Evolutionary conservation across 53 echinoderm and acorn worm genomes (phyloP).

Genomic region (Patiria pectinifera): DNA sequence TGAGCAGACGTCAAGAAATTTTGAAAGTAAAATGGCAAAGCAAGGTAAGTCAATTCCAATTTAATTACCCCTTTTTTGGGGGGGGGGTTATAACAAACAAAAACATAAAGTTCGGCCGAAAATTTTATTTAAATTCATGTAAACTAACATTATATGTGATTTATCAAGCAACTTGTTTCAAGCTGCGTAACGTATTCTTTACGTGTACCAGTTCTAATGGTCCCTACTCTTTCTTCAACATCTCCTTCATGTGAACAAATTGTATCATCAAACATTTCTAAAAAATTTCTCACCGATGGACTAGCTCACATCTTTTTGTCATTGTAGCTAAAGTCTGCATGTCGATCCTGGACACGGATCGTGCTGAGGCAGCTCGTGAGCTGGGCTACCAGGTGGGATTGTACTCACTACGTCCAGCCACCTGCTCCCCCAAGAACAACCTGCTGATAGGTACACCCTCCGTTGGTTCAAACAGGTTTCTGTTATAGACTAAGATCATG

Average conservation of each 20-base stretch:
- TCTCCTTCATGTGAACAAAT: too few relatives aligned
- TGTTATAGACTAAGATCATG: not conserved
- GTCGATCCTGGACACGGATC: constrained; percentile 84
- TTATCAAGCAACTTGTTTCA: too few relatives aligned
- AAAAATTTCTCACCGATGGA: not conserved
- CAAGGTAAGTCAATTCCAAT: constrained; percentile 61
- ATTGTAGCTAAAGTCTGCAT: constrained; percentile 84
- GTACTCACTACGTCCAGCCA: constrained; percentile 77
- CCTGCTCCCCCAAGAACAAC: constrained; percentile 96
- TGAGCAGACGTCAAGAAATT: constrained; percentile 90
- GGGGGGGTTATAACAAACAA: too few relatives aligned
- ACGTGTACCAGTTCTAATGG: too few relatives aligned
- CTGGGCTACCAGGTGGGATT: constrained; percentile 76
- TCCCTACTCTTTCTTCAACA: too few relatives aligned
- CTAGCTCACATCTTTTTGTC: not conserved
- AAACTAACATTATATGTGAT: too few relatives aligned
- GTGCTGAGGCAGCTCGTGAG: constrained; percentile 71
- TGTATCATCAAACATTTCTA: not conserved
- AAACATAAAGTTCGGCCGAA: too few relatives aligned
- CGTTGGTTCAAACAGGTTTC: not conserved
- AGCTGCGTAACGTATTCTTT: too few relatives aligned
- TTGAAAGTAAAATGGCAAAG: constrained; percentile 80
- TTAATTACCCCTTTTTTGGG: not conserved
- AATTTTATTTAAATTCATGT: too few relatives aligned
- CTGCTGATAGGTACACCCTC: constrained; percentile 76